phyloP scores from a whole-genome alignment of 2,888 invertebrate genomes.

The Anarsia innoxiella region DNA sequence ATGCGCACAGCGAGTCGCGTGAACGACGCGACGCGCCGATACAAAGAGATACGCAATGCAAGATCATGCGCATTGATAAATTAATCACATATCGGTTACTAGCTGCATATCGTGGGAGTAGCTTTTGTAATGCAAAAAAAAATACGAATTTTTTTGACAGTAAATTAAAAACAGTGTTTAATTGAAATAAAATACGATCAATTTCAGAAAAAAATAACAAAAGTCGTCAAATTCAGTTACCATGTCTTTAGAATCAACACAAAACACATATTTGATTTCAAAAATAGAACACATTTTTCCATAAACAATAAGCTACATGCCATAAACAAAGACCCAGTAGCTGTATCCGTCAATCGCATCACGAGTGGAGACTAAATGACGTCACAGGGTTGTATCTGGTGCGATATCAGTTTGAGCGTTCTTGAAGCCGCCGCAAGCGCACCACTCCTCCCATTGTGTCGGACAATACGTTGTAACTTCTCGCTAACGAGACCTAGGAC shows the following conservation, averaged over 20 bases:
- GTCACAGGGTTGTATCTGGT: slow-evolving; percentile 9
- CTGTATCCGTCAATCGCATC: too few relatives aligned
- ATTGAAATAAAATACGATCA: too few relatives aligned
- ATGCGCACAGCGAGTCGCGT: slow-evolving; percentile 40
- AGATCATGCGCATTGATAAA: slow-evolving; percentile 65
- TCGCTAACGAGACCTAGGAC: slow-evolving; percentile 68
- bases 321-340: too few relatives aligned
- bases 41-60: slow-evolving; percentile 51
- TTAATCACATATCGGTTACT: slow-evolving; percentile 60
- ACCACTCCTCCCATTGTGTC: slow-evolving; percentile 65
- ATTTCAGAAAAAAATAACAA: too few relatives aligned
- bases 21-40: slow-evolving; percentile 41
- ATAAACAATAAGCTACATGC: too few relatives aligned
- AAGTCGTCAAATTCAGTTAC: too few relatives aligned
- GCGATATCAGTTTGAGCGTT: slow-evolving; percentile 20
- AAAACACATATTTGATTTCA: too few relatives aligned
- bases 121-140: too few relatives aligned
- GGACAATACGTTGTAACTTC: slow-evolving; percentile 67
- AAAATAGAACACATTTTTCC: too few relatives aligned
- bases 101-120: slow-evolving; percentile 47
- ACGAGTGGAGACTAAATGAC: slow-evolving; percentile 3
- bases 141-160: too few relatives aligned
- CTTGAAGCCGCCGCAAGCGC: slow-evolving; percentile 45
- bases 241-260: too few relatives aligned
- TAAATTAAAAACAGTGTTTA: too few relatives aligned